Evolutionary conservation across 2,113 vertebrate genomes (phyloP).

Genomic region (Falcunculus frontatus): DNA sequence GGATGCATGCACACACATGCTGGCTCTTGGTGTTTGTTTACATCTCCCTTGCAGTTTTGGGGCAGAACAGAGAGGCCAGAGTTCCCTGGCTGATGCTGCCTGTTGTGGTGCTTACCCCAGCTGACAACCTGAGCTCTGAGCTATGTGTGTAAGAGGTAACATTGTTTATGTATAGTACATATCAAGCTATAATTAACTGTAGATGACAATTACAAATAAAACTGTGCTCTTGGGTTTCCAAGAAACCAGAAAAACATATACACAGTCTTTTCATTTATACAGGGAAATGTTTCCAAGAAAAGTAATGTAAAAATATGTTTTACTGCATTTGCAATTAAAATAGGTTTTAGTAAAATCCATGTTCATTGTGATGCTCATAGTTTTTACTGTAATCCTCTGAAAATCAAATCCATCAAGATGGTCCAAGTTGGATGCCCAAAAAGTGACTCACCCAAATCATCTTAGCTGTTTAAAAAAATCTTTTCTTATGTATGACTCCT

Average conservation of each 20-base stretch:
- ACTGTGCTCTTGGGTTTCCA: constrained; percentile 70
- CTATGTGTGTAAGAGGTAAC: constrained; percentile 40
- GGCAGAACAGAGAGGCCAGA: neutral
- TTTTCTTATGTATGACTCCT: neutral
- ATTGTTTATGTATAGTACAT: constrained; percentile 44
- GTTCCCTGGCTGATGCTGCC: neutral
- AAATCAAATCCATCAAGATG: constrained; percentile 42
- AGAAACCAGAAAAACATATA: constrained; percentile 73
- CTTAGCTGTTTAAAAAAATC: neutral
- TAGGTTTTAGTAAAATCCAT: constrained; percentile 67
- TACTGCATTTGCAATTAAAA: constrained; percentile 76
- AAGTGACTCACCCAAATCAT: constrained; percentile 38
- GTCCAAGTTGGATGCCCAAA: constrained; percentile 37
- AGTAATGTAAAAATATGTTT: constrained; percentile 70
- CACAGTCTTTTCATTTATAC: constrained; percentile 61
- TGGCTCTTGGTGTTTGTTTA: neutral
- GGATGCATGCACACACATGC: neutral
- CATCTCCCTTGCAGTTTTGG: neutral
- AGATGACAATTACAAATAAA: constrained; percentile 75
- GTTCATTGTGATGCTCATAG: constrained; percentile 49
- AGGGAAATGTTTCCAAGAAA: constrained; percentile 75
- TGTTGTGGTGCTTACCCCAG: neutral
- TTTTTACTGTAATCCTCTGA: constrained; percentile 44
- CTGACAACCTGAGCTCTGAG: neutral
- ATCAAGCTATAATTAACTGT: constrained; percentile 73